Percentiles rank a stretch among this genome's conserved stretches.
phyloP scores from a whole-genome alignment of 1,140 invertebrate species.

The Pseudomyrmex dendroicus region DNA sequence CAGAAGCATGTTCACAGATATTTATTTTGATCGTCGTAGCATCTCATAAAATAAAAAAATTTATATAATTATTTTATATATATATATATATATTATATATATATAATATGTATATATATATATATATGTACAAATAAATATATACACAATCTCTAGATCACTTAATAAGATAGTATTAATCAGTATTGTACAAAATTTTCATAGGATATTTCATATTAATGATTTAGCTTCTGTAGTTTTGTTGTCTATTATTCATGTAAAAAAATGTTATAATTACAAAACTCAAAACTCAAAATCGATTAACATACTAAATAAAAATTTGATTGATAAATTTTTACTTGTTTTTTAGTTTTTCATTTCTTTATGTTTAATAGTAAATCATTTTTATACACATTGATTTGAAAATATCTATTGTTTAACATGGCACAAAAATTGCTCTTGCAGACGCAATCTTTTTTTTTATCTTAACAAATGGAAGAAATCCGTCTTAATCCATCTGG shows the following conservation, averaged over 20 bases:
- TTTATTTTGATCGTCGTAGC: background rate
- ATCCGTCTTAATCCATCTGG: slow-evolving; percentile 53
- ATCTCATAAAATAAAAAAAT: no score
- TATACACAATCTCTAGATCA: no score
- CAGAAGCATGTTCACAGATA: background rate
- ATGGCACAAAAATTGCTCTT: background rate
- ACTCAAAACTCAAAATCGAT: background rate
- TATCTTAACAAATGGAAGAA: background rate
- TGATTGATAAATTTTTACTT: background rate
- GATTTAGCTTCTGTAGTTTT: no score
- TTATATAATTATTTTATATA: background rate
- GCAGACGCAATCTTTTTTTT: background rate
- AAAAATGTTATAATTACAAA: background rate
- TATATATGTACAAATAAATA: background rate
- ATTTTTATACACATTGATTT: background rate
- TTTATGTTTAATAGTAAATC: background rate
- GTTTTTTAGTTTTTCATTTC: background rate
- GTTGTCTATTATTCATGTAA: no score
- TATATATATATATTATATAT: background rate
- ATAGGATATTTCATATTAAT: no score
- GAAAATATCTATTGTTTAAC: background rate
- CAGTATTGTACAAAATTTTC: no score
- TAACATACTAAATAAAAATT: background rate
- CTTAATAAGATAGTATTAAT: no score
- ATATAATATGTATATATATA: no score